A percentile compares a stretch with the other conserved stretches of the same genome.
Evolutionary conservation across 2,113 vertebrate species (phyloP).

Genomic region (Boulengerochromis microlepis): DNA sequence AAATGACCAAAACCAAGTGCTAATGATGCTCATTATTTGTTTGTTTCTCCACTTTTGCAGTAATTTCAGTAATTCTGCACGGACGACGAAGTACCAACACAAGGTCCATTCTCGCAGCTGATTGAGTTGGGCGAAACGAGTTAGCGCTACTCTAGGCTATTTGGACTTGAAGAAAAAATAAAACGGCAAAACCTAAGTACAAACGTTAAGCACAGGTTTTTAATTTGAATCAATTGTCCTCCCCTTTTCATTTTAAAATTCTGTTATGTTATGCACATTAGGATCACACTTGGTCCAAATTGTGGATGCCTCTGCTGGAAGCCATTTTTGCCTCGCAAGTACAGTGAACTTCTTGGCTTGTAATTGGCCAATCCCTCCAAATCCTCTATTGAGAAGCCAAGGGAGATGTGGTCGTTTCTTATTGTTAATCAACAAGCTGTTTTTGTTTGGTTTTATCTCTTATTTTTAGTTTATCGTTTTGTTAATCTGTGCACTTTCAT

Average conservation of each 20-base stretch:
- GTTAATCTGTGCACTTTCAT: conserved; percentile 92
- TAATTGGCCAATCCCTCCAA: conserved; percentile 41
- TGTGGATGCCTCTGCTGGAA: conserved; percentile 72
- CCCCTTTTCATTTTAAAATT: not conserved
- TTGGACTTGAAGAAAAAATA: conserved; percentile 1
- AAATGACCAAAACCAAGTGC: conserved; percentile 22
- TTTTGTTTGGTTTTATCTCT: conserved; percentile 44
- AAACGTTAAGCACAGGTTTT: not conserved
- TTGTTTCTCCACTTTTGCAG: conserved; percentile 81
- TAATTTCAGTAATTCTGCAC: conserved; percentile 78
- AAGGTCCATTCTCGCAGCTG: conserved; percentile 71
- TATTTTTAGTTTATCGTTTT: conserved; percentile 65
- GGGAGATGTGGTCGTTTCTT: conserved; percentile 44
- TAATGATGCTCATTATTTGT: conserved; percentile 75
- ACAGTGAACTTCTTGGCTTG: conserved; percentile 57
- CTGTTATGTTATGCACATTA: not conserved
- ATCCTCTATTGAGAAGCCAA: conserved; percentile 24
- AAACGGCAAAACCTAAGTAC: not conserved
- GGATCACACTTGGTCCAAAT: conserved; percentile 43
- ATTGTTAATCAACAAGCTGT: conserved; percentile 23
- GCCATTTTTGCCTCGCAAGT: conserved; percentile 72
- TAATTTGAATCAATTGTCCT: not conserved
- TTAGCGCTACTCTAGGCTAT: conserved; percentile 30
- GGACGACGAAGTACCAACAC: conserved; percentile 69
- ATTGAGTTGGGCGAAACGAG: conserved; percentile 63